Conservation (phyloP, 35 echinoderm and acorn worm genomes). For the Diadema setosum region DNA sequence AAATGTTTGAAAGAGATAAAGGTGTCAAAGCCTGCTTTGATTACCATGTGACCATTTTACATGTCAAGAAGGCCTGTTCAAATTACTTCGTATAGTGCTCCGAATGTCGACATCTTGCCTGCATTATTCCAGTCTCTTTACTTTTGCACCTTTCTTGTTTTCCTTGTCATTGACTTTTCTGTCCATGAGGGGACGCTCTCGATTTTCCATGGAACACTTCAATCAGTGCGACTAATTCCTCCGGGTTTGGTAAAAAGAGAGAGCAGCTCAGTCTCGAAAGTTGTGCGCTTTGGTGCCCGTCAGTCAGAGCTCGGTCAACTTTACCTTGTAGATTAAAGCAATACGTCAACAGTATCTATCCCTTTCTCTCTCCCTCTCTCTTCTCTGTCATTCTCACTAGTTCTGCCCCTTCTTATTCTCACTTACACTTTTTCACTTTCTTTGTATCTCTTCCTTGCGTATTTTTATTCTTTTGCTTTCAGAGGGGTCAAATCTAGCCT, state of each 20-base stretch:
- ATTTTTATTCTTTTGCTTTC: no score
- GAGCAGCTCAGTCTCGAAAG: no score
- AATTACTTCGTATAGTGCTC: background rate
- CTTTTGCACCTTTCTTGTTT: background rate
- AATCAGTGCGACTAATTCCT: slow-evolving; percentile 1
- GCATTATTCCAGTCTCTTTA: no score
- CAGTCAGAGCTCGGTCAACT: background rate
- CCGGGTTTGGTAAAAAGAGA: background rate
- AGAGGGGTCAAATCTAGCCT: no score
- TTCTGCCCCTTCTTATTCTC: background rate
- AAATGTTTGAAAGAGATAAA: no score
- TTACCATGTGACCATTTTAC: no score
- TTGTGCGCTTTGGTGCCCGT: background rate
- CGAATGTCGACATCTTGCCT: no score
- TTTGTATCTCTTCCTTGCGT: background rate
- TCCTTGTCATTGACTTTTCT: background rate
- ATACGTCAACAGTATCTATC: background rate
- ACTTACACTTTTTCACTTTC: no score
- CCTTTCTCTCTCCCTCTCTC: background rate
- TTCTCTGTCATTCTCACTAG: background rate
- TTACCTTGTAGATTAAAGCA: background rate
- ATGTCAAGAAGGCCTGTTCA: no score
- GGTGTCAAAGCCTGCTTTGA: no score
- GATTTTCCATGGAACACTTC: background rate
- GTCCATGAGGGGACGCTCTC: background rate